A percentile compares a stretch with the other conserved stretches of the same genome.
phyloP scores from a whole-genome alignment of 2,113 vertebrate species.

The Anolis carolinensis region DNA sequence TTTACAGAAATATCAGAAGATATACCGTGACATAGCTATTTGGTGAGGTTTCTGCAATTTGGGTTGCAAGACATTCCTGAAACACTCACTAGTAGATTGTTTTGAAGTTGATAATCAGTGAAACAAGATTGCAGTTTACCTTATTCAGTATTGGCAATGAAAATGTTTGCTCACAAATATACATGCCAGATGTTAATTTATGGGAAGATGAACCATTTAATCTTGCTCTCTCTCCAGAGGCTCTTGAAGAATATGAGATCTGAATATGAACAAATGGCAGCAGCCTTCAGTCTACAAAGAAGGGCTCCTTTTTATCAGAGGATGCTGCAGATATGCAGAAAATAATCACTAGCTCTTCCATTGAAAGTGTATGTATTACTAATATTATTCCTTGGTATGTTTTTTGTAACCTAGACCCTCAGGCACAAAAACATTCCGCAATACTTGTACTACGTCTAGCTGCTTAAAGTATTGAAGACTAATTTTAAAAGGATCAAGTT shows the following conservation, averaged over 20 bases:
- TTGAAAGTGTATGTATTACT: not conserved
- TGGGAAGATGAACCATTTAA: not conserved
- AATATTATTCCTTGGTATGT: not conserved
- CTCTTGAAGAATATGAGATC: not conserved
- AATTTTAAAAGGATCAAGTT: conserved; percentile 20
- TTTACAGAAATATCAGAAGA: not conserved
- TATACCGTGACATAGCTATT: not conserved
- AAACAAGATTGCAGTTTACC: conserved; percentile 1
- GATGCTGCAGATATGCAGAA: not conserved
- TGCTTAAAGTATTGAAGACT: conserved; percentile 3
- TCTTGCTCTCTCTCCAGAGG: not conserved
- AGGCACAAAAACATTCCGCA: not conserved
- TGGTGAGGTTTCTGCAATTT: not conserved
- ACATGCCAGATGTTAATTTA: conserved; percentile 14
- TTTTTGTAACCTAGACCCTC: not conserved
- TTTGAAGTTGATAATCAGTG: conserved; percentile 1
- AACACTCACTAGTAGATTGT: not conserved
- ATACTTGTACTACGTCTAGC: not conserved
- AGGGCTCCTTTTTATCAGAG: not conserved
- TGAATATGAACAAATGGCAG: not conserved
- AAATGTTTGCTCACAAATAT: conserved; percentile 8
- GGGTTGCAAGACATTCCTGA: not conserved
- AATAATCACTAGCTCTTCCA: not conserved
- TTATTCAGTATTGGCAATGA: not conserved
- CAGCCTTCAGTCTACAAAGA: not conserved